phyloP scores from a whole-genome alignment of 2,888 invertebrate genomes.

The Macrosiphum euphorbiae region DNA sequence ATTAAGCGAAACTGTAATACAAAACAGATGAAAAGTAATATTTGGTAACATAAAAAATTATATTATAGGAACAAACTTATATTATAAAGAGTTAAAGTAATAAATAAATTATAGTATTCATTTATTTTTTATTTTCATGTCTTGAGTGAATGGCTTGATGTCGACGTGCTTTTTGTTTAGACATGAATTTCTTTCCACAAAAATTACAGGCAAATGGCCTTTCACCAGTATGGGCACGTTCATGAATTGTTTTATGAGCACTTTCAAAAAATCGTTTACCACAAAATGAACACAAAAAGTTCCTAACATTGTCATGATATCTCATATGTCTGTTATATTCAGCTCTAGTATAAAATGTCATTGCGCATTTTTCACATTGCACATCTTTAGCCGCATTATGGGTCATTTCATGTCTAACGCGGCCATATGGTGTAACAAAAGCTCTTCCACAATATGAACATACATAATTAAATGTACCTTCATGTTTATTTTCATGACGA shows the following conservation, averaged over 20 bases:
- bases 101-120: not conserved
- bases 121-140: conserved; percentile 28
- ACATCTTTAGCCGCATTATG: conserved; percentile 60
- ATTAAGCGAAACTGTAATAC: not conserved
- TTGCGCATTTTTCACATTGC: conserved; percentile 61
- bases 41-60: conserved; percentile 29
- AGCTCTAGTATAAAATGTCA: conserved; percentile 60
- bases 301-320: conserved; percentile 60
- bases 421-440: conserved; percentile 62
- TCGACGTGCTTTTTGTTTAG: conserved; percentile 58
- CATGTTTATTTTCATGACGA: conserved; percentile 61
- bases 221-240: conserved; percentile 61
- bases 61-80: conserved; percentile 9
- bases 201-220: conserved; percentile 62
- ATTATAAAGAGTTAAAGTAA: not conserved
- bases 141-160: conserved; percentile 61
- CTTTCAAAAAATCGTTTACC: conserved; percentile 63
- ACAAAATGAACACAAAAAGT: conserved; percentile 61
- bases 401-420: conserved; percentile 62
- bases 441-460: conserved; percentile 63
- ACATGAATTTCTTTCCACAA: conserved; percentile 62
- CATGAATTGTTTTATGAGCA: conserved; percentile 62
- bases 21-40: not conserved
- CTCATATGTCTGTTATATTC: conserved; percentile 62
- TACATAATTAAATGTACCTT: conserved; percentile 56